A percentile compares a stretch with the other conserved stretches of the same genome.
Conservation (phyloP, 2,888 invertebrate genomes). For the Polia nebulosa region DNA sequence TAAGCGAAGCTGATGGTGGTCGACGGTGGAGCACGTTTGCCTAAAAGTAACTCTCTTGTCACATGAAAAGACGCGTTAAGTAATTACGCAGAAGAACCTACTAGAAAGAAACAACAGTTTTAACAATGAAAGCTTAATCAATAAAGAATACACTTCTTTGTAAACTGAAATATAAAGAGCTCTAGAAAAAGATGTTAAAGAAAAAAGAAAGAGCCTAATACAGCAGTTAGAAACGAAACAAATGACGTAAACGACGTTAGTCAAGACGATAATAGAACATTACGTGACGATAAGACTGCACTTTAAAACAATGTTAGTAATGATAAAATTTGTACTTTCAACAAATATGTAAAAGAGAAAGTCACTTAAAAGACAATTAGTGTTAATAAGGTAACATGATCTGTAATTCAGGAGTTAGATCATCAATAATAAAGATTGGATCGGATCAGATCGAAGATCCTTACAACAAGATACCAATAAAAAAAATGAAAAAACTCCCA, state of each 20-base stretch:
- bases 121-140: conserved; percentile 3
- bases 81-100: no score
- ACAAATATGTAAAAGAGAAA: conserved; percentile 9
- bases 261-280: conserved; percentile 16
- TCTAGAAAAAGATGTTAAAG: background rate
- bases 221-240: conserved; percentile 5
- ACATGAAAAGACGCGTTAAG: background rate
- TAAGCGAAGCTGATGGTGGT: no score
- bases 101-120: background rate
- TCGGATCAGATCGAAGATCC: no score
- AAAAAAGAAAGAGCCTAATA: background rate
- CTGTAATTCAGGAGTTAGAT: background rate
- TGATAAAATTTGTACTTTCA: conserved; percentile 2
- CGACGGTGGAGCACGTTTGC: no score
- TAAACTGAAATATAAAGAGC: conserved; percentile 17
- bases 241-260: conserved; percentile 15
- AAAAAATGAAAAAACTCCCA: no score
- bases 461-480: no score
- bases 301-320: conserved; percentile 14
- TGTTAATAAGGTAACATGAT: background rate
- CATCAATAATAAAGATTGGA: no score
- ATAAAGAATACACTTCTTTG: conserved; percentile 4
- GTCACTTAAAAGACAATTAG: conserved; percentile 5
- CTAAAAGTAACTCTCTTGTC: no score
- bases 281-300: conserved; percentile 23